These are phyloP conservation scores for Chaitophorus viminalis DNA, from an alignment of 2,888 invertebrate species.

Conservation along the genomic window DNA sequence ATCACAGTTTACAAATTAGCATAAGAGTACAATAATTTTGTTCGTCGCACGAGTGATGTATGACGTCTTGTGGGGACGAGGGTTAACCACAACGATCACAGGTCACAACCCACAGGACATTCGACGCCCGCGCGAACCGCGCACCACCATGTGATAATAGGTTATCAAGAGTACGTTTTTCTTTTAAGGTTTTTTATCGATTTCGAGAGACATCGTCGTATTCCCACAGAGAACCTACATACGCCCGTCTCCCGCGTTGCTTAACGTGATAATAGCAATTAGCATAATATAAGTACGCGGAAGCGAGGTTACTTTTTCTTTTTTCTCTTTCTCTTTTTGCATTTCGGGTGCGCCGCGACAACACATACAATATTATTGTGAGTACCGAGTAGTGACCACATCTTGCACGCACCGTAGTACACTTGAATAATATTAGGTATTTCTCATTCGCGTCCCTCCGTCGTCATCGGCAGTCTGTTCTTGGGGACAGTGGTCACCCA, in stretches of 20 bases:
- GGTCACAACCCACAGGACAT: no score
- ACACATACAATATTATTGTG: no score
- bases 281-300: neutral
- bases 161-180: slow-evolving; percentile 23
- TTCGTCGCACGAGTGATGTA: no score
- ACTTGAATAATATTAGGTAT: neutral
- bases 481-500: neutral
- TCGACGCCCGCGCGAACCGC: neutral
- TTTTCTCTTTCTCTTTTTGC: no score
- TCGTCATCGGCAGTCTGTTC: neutral
- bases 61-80: no score
- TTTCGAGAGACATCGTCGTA: neutral
- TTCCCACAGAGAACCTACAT: no score
- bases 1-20: no score
- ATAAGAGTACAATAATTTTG: no score
- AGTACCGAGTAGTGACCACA: neutral
- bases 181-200: slow-evolving; percentile 51
- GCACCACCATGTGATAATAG: neutral
- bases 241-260: neutral
- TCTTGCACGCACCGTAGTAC: no score
- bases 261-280: neutral
- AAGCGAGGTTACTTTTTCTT: neutral
- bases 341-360: no score
- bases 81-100: no score
- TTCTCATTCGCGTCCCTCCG: neutral